A percentile compares a stretch with the other conserved stretches of the same genome.
These are phyloP conservation scores for Trachelus stipa DNA, from an alignment of 2,888 invertebrate genomes.

Conservation along the genomic window DNA sequence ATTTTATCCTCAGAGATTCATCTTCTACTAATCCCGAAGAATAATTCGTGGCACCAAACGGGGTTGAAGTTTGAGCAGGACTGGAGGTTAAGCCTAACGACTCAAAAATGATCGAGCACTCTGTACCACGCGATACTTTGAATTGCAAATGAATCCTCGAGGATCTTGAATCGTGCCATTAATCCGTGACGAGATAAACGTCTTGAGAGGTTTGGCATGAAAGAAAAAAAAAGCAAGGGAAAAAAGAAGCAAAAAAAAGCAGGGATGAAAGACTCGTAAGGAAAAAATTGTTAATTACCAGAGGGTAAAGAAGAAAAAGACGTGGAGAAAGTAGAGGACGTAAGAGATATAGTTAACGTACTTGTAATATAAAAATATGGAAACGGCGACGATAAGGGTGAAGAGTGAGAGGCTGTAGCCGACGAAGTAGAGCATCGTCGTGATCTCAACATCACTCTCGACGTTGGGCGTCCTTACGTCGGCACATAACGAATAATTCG, in stretches of 20 bases:
- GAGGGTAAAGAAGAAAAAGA: background rate
- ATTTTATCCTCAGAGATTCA: background rate
- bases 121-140: background rate
- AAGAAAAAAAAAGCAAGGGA: background rate
- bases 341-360: slow-evolving; percentile 68
- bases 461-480: slow-evolving; percentile 73
- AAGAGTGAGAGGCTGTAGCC: slow-evolving; percentile 88
- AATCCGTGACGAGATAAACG: background rate
- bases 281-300: background rate
- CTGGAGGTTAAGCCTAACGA: background rate
- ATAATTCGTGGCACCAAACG: background rate
- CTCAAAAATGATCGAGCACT: background rate
- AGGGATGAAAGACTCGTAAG: background rate
- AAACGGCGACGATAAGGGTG: slow-evolving; percentile 83
- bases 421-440: slow-evolving; percentile 83
- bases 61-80: background rate
- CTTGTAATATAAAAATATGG: slow-evolving; percentile 92
- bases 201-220: background rate
- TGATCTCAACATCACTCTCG: slow-evolving; percentile 74
- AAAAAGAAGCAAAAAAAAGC: background rate
- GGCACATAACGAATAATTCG: slow-evolving; percentile 80
- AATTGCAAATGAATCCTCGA: background rate
- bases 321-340: background rate
- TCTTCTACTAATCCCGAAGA: background rate
- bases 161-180: background rate